Evolutionary conservation across 2,113 vertebrate species (phyloP), one percentile per base, ranked within the genome.

Genomic region (Nansenia antarctica): DNA sequence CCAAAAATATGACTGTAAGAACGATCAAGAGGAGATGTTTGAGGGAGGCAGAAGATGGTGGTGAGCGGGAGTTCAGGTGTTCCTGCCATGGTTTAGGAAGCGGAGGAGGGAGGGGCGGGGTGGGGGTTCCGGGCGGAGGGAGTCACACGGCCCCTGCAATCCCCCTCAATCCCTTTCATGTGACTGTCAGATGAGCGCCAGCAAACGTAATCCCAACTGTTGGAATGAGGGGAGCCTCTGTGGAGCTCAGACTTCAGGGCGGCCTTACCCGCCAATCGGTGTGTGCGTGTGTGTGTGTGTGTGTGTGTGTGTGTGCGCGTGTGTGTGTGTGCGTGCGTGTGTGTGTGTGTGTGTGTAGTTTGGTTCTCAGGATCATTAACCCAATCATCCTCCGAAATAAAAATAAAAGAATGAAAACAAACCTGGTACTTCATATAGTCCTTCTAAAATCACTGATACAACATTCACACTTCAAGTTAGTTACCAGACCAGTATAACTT

Each of bases 171-270:
- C 94, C 88, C 39, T 91, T 94, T 93, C 96, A 96, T 97, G 96
- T 98, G 96, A 96, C 89, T 76, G 84, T 98, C 96, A 98, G 93
- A 94, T 96, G 96, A 96, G 90, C 14, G 73, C 29, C 72, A 74
- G 39, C 76, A 77, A 60, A 67, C 72, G 47, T 89, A 91, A 91
- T 90, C 89, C 89, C 75, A 80, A 74, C 29, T 65, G 27, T 35
- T 82, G 82, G 87, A 85, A 87, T 78, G 85, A 87, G 70, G 68
- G 53, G 55, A 67, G 37, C 34, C 27, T 55, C 58, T 39, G 7
- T 61, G n/a, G 65, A 72, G 71, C 57, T 76, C 79, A 79, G 76
- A 74, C 69, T 42, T 55, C 31, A n/a, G 20, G 26, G 34, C 39
- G 30, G 45, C 20, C 55, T 66, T 35, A 29, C 26, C 39, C 3